Evolutionary conservation across 1,140 invertebrate species (phyloP), one percentile per base, ranked within the genome.

Genomic region (Sarcophaga peregrina): DNA sequence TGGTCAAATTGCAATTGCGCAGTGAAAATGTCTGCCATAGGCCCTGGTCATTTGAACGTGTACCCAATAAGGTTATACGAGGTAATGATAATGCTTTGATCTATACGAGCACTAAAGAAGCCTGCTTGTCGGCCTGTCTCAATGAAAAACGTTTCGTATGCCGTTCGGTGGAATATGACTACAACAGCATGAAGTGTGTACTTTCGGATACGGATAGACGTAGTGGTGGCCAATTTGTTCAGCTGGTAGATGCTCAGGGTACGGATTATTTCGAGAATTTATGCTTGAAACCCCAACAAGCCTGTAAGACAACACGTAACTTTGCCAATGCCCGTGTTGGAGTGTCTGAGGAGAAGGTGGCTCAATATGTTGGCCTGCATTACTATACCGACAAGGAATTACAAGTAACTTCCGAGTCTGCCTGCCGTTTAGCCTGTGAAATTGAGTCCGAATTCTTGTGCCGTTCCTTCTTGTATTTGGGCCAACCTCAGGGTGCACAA

Each of bases 241-340:
- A 97, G 86, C 94, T 98, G 83, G 94, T 96, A 3, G 97, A 98
- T 86, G 95, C 96, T 3, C 95, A 96, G 85, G 97, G 97, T 37
- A 96, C 97, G 5, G 97, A 98, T 90, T 98, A 98, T 88, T 98
- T 98, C 90, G 97, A 98, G 92, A 98, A 98, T 91, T 92, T 98
- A n/a, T 98, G 97, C 87, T 91, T 98, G 84, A 96, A 96, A 92
- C 94, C 95, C 37, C 94, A 94, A 82, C 95, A 96, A 85, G 95
- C 96, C 13, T 98, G 96, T 91, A 96, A 96, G 88, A 94, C 93
- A 3, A 94, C 94, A 82, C 92, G 96, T 81, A 91, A 93, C 17
- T 98, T 95, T 91, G 93, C 94, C 84, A 93, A 94, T 62, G 96
- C 97, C 2, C 93, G 96, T 84, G 94, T 98, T 83, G 97, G 97